Conservation (phyloP, 2,888 invertebrate species). For the Azorinus chamasolen region DNA sequence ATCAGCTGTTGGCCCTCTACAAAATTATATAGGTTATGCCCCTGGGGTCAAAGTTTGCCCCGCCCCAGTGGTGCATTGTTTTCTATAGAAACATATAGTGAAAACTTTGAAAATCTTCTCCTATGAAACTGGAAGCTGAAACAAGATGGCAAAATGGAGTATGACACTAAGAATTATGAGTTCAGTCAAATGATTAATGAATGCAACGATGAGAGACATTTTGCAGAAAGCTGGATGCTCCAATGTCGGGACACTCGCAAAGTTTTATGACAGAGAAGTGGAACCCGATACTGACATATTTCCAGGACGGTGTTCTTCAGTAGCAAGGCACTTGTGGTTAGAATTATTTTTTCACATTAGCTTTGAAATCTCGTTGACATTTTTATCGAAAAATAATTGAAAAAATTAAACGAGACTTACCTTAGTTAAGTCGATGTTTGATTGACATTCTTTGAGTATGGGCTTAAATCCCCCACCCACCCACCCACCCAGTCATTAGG, state of each 20-base stretch:
- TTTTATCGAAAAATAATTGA: constrained; percentile 38
- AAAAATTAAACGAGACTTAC: constrained; percentile 46
- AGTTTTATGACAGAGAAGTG: constrained; percentile 41
- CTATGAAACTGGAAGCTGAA: too few relatives aligned
- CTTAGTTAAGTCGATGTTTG: constrained; percentile 48
- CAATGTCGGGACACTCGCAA: constrained; percentile 41
- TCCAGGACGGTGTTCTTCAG: constrained; percentile 29
- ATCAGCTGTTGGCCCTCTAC: too few relatives aligned
- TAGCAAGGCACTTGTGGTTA: not conserved
- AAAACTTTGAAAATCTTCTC: too few relatives aligned
- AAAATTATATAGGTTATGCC: too few relatives aligned
- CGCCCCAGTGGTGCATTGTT: too few relatives aligned
- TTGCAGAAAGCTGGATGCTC: constrained; percentile 48
- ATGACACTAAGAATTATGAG: too few relatives aligned
- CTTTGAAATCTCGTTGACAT: constrained; percentile 45
- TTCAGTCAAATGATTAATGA: constrained; percentile 26
- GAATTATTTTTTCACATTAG: constrained; percentile 31
- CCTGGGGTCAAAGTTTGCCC: too few relatives aligned
- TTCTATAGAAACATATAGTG: too few relatives aligned
- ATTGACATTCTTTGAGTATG: constrained; percentile 33
- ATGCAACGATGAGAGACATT: constrained; percentile 31
- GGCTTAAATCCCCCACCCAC: constrained; percentile 37
- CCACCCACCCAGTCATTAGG: constrained; percentile 4
- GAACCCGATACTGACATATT: constrained; percentile 10
- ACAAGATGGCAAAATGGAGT: constrained; percentile 39